These are phyloP conservation scores for Rhea americana DNA, from an alignment of 2,113 vertebrate genomes.

Conservation along the genomic window DNA sequence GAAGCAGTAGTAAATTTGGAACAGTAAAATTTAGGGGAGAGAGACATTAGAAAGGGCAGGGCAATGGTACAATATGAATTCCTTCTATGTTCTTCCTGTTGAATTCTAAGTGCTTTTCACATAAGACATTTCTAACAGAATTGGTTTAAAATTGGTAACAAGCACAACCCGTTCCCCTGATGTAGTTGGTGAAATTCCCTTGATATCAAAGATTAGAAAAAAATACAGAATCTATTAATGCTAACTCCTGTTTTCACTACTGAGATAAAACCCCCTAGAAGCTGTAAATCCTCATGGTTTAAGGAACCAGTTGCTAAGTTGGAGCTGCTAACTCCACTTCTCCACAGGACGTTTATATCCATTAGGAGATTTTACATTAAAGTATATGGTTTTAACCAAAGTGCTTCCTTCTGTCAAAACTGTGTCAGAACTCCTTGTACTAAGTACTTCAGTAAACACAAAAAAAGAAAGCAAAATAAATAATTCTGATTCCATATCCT, in stretches of 20 bases:
- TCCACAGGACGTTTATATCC: background rate
- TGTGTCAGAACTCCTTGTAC: background rate
- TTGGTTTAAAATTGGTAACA: background rate
- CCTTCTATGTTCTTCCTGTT: background rate
- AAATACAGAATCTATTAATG: background rate
- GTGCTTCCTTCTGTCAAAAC: background rate
- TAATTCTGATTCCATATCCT: background rate
- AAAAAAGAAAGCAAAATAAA: background rate
- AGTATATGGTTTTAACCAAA: background rate
- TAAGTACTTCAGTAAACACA: background rate
- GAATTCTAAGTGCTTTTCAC: background rate
- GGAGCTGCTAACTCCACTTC: background rate
- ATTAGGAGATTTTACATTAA: background rate
- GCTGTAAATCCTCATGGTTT: background rate
- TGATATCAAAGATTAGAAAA: background rate
- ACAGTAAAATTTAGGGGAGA: background rate
- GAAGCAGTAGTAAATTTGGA: background rate
- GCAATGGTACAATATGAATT: background rate
- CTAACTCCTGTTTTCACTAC: background rate
- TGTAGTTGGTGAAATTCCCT: background rate
- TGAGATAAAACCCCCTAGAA: background rate
- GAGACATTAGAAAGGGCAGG: background rate
- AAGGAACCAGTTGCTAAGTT: background rate
- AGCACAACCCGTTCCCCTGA: fast-evolving
- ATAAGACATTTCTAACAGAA: background rate